Conservation (phyloP, 2,797 vertebrate genomes). For the Alcedo quadribrachys region DNA sequence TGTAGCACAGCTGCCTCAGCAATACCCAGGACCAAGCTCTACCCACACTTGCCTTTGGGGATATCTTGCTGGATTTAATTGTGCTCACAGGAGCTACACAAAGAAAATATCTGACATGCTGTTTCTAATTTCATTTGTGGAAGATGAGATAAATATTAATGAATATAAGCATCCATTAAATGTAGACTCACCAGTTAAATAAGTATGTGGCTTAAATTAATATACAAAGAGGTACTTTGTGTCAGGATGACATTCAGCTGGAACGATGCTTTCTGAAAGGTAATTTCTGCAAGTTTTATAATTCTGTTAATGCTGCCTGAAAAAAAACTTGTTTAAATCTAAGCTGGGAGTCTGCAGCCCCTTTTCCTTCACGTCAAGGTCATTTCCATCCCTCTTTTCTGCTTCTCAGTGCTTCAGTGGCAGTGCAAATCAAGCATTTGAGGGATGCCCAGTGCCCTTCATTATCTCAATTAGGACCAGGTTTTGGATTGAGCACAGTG, state of each 20-base stretch:
- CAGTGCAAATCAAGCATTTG: fast-evolving
- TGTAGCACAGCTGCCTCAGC: constrained; percentile 29
- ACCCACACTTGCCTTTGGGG: neutral
- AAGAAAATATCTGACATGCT: neutral
- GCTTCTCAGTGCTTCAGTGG: neutral
- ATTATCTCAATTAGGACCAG: neutral
- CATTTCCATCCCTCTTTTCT: neutral
- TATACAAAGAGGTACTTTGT: neutral
- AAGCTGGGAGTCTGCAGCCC: neutral
- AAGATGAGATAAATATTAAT: constrained; percentile 25
- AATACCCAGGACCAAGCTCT: neutral
- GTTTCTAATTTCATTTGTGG: constrained; percentile 26
- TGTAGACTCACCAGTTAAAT: constrained; percentile 4
- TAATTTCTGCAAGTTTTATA: neutral
- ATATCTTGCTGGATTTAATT: constrained; percentile 1
- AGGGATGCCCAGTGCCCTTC: neutral
- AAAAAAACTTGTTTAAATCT: neutral
- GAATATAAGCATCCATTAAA: constrained; percentile 27
- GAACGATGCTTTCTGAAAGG: neutral
- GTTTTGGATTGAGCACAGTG: neutral
- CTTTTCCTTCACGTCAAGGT: neutral
- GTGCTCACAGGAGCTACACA: neutral
- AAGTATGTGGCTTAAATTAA: neutral
- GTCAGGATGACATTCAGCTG: neutral
- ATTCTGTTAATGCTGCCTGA: neutral